Evolutionary conservation across 2,888 invertebrate genomes (phyloP), one percentile per base, ranked within the genome.

Genomic region (Zygothrica quintamaculata): DNA sequence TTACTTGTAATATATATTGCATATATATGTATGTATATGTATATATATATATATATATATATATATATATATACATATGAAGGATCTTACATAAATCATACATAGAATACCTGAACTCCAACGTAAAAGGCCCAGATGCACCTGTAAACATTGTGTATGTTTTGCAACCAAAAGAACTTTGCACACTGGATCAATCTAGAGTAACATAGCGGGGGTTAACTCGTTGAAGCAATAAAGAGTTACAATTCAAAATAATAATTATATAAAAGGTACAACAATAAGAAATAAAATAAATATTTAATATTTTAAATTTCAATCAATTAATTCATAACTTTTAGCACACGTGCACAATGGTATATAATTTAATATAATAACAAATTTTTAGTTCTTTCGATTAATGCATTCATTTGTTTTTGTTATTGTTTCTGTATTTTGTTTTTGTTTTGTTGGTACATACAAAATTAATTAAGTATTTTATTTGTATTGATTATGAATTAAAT

Each of bases 151-250:
- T 51, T 65, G 50, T 64, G 57, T 65, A 44, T 64, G 64, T 79
- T n/a, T 84, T 84, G 80, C 80, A 80, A 80, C 86, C 80, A 80
- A 80, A 86, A 86, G 86, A 86, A 79, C 65, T 82, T 56, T 67
- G 60, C 65, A 55, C 57, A 67, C 53, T 65, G 66, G 48, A 40
- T 57, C 57, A 44, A 48, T 64, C 56, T 68, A 62, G 40, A 68
- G 62, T 74, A 55, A 58, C 57, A 58, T 58, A 47, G 74, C 57
- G 51, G 47, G 44, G 65, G 59, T 67, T 60, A 74, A 56, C 74
- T 67, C 34, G 48, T 73, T 73, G 61, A 67, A 34, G 60, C 67
- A 44, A 73, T 72, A 65, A 47, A 26, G 26, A 39, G 33, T 16
- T 12, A 29, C 33, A 8, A 37, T 53, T 16, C 22, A 34, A 44